Base-by-base conservation (phyloP, 1,140 invertebrate species). In the Idris sp. region DNA sequence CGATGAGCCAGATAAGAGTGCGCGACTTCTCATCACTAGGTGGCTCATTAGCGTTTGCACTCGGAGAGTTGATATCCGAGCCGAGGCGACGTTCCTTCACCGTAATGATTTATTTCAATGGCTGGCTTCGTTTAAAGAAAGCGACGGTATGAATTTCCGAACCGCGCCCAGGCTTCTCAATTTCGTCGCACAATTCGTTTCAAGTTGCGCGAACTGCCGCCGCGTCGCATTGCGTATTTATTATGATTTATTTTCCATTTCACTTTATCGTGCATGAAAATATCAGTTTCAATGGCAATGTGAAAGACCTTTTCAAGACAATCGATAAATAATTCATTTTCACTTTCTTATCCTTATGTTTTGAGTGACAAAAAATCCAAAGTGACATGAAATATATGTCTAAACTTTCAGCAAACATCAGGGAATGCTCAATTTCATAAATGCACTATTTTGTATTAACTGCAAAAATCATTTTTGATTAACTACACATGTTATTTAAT, bases 1-100 rank as follows among this genome's bases (percentile, higher is more conserved):
- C 79, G 79, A 82, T 81, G 81, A 31, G 72, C 51, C 69, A 72
- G 81, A 83, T 82, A 83, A 83, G 76, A 64, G n/a, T n/a, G n/a
- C 68, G 68, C 30, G 43, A 26, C 62, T 53, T 49, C 78, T 77
- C 76, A 74, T 76, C 78, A 74, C 62, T 76, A 74, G 64, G 76
- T 78, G 81, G 79, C 80, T 81, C 81, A 83, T 83, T 83, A 81
- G 78, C 75, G 65, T 69, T 53, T 62, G 51, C 54, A 64, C 36
- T 16, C 48, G n/a, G 38, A 16, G 69, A 4, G 19, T n/a, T 71
- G 65, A 76, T 76, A 71, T 11, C 25, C 65, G 54, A 48, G 67
- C 67, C 49, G 65, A 59, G 44, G 62, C 74, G 74, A 76, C 74
- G 74, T 76, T 68, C 74, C 73, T 76, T 76, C 74, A 76, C 67